These are phyloP conservation scores for Trididemnum nubilum DNA, from an alignment of 23 tunicate genomes.

Conservation along the genomic window DNA sequence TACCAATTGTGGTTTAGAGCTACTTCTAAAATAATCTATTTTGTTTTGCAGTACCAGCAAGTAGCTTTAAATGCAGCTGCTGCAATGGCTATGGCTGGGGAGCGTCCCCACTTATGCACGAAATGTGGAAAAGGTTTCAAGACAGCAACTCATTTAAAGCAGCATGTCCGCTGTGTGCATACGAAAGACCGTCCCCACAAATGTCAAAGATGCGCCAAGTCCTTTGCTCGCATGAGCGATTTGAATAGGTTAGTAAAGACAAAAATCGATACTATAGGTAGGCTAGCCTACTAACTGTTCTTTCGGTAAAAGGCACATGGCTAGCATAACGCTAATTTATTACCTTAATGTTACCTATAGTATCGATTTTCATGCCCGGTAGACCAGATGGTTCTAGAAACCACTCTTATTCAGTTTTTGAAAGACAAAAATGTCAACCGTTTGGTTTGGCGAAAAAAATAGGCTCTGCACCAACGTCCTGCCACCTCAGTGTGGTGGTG, in stretches of 20 bases:
- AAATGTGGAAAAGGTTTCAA: slow-evolving; percentile 89
- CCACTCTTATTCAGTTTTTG: too few relatives aligned
- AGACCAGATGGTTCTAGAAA: too few relatives aligned
- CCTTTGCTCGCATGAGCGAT: slow-evolving; percentile 93
- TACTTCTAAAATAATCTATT: too few relatives aligned
- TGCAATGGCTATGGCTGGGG: slow-evolving; percentile 66
- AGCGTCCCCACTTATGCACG: slow-evolving; percentile 83
- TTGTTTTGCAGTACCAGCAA: slow-evolving; percentile 33
- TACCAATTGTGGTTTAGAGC: too few relatives aligned
- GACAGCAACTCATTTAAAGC: slow-evolving; percentile 87
- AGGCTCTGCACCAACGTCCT: too few relatives aligned
- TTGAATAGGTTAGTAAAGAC: slow-evolving; percentile 87
- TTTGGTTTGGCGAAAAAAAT: neutral
- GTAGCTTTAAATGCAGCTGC: slow-evolving; percentile 46
- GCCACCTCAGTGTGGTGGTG: too few relatives aligned
- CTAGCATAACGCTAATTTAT: too few relatives aligned
- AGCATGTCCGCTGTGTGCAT: slow-evolving; percentile 93
- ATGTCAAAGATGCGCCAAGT: slow-evolving; percentile 68
- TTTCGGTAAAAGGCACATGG: too few relatives aligned
- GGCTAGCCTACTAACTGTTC: too few relatives aligned
- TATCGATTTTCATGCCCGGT: too few relatives aligned
- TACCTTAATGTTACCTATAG: too few relatives aligned
- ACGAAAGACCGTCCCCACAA: slow-evolving; percentile 83
- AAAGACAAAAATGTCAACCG: neutral
- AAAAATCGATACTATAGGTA: too few relatives aligned